phyloP scores from a whole-genome alignment of 2,888 invertebrate species.

The Petrolisthes manimaculis region DNA sequence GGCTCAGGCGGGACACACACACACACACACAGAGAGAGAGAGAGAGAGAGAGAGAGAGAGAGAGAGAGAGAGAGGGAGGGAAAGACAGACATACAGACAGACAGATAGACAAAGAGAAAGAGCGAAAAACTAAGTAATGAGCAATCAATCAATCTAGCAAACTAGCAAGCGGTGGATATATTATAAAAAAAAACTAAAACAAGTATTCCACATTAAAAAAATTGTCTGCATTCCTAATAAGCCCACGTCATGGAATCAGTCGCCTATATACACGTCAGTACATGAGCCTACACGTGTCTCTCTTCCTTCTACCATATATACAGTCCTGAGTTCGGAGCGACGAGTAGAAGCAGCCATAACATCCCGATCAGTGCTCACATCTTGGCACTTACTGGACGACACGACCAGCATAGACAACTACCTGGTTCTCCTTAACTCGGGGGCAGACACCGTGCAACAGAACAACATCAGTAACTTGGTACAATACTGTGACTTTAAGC shows the following conservation, averaged over 20 bases:
- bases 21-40: not conserved
- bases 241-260: no score
- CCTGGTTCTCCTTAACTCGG: not conserved
- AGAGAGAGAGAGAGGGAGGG: not conserved
- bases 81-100: not conserved
- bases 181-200: no score
- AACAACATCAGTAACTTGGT: not conserved
- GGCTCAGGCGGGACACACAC: not conserved
- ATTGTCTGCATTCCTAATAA: no score
- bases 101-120: no score
- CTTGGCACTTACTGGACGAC: conserved; percentile 18
- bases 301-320: not conserved
- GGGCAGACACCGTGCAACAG: not conserved
- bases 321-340: not conserved
- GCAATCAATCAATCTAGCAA: no score
- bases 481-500: not conserved
- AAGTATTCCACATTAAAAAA: no score
- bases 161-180: no score
- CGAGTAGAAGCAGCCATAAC: conserved; percentile 5
- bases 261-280: no score
- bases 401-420: conserved; percentile 8
- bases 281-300: not conserved
- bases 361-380: not conserved
- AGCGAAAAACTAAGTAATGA: no score
- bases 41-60: not conserved